Base-by-base conservation (phyloP, 1,140 invertebrate genomes). In the Armadillidium nasatum region DNA sequence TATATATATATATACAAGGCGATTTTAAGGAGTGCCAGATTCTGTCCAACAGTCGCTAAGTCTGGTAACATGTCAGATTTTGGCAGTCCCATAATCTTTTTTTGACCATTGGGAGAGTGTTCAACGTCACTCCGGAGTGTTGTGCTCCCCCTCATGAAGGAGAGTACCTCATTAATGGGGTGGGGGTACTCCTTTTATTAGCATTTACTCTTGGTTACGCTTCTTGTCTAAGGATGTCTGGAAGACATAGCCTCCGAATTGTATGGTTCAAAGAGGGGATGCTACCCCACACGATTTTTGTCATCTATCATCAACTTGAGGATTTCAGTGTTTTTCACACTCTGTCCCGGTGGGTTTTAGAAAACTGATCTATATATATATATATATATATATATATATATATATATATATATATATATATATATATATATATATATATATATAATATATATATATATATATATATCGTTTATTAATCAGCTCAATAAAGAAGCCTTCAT, bases 331-430 rank as follows among this genome's bases (percentile, higher is more conserved):
- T n/a, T n/a, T n/a, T n/a, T n/a, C n/a, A n/a, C n/a, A n/a, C n/a
- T n/a, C n/a, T n/a, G n/a, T n/a, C n/a, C n/a, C n/a, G n/a, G n/a
- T n/a, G n/a, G n/a, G n/a, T n/a, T n/a, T n/a, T n/a, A n/a, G n/a
- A n/a, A n/a, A n/a, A n/a, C n/a, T n/a, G n/a, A n/a, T n/a, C 2
- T 33, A 33, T 33, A 33, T 33, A 33, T 33, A 33, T 33, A 33
- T 6, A 13, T 71, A 71, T 71, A 21, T 71, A 71, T 22, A 21
- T 71, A 71, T 71, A 71, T 71, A 71, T 71, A 71, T 71, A 71
- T 71, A 71, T 71, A 71, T 71, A 71, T 71, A 71, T 71, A 71
- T 71, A 71, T 71, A 71, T 71, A 71, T 71, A 71, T 71, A 71
- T 71, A 71, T 71, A 71, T 71, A 71, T 22, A 71, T 71, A 71